Evolutionary conservation across 2,797 vertebrate species (phyloP).

Genomic region (Triplophysa bombifrons): DNA sequence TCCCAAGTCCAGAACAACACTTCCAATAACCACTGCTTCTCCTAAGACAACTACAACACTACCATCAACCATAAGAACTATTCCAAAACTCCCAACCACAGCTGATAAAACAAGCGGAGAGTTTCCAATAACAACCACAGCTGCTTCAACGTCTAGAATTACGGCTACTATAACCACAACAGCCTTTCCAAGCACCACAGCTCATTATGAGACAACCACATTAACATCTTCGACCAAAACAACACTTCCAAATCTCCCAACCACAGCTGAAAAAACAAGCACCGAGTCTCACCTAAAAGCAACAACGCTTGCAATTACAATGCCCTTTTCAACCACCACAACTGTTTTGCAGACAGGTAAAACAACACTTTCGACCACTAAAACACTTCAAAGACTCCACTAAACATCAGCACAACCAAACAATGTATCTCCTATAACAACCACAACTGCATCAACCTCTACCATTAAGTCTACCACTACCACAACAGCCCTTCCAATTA

Average conservation of each 20-base stretch:
- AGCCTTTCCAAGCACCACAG: no score
- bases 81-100: background rate
- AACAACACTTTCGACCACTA: no score
- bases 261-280: background rate
- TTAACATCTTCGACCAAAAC: background rate
- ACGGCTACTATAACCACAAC: no score
- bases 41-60: background rate
- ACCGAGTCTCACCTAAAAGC: no score
- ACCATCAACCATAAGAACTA: background rate
- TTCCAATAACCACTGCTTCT: background rate
- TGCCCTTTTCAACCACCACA: no score
- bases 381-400: no score
- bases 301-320: no score
- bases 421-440: no score
- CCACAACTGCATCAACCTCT: background rate
- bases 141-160: no score
- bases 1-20: background rate
- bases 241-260: background rate
- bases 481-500: background rate
- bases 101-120: background rate
- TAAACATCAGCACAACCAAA: no score
- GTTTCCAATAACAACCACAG: no score
- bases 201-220: no score
- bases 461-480: background rate
- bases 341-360: background rate